Conservation (phyloP, 37 sponge, comb jelly and placozoan species). For the Halichondria panicea region DNA sequence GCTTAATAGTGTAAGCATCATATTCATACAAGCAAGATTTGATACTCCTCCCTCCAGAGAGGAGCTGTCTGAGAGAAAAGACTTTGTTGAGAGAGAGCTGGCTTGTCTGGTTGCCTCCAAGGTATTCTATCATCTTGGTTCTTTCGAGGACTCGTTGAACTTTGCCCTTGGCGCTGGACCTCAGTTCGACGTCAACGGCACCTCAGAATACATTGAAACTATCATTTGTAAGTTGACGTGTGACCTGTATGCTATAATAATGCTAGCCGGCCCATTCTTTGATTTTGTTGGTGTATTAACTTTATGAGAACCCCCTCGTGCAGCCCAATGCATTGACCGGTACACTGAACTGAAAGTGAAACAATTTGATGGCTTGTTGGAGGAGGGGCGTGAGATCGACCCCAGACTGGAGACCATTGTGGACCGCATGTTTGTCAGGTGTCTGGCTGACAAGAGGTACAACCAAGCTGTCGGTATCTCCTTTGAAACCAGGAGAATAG, state of each 20-base stretch:
- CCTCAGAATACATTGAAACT: slow-evolving; percentile 93
- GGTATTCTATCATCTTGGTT: slow-evolving; percentile 98
- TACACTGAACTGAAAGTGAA: slow-evolving; percentile 76
- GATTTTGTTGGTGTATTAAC: neutral
- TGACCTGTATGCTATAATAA: neutral
- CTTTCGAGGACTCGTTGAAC: slow-evolving; percentile 86
- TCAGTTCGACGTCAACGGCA: slow-evolving; percentile 83
- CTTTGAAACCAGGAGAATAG: slow-evolving; percentile 88
- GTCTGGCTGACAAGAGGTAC: slow-evolving; percentile 83
- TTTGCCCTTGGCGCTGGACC: slow-evolving; percentile 92
- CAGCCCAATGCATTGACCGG: slow-evolving; percentile 88
- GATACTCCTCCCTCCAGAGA: slow-evolving; percentile 59
- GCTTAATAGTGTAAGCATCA: neutral
- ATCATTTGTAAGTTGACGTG: slow-evolving; percentile 80
- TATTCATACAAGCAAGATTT: neutral
- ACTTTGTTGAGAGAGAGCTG: slow-evolving; percentile 84
- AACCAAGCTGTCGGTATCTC: slow-evolving; percentile 97
- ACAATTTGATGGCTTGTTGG: slow-evolving; percentile 46
- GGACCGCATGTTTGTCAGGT: slow-evolving; percentile 89
- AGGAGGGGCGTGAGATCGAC: slow-evolving; percentile 57
- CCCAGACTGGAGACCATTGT: slow-evolving; percentile 83
- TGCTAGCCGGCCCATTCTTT: neutral
- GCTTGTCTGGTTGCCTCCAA: slow-evolving; percentile 94
- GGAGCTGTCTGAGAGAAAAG: slow-evolving; percentile 81
- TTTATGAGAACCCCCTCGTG: neutral